phyloP scores from a whole-genome alignment of 2,797 vertebrate genomes.

The Hoplostethus mediterraneus region DNA sequence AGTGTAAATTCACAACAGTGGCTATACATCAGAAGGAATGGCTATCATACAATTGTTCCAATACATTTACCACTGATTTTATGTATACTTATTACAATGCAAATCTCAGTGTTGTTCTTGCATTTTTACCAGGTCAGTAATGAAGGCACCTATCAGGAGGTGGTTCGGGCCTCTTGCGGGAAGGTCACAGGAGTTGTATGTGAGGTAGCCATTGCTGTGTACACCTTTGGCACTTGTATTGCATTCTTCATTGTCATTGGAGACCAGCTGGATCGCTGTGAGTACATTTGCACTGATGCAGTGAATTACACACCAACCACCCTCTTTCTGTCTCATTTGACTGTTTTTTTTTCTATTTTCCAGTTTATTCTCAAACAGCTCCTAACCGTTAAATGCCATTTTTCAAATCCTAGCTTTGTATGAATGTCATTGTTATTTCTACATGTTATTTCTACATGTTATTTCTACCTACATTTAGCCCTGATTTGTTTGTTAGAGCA shows the following conservation, averaged over 20 bases:
- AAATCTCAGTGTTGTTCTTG: background rate
- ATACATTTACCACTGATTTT: too few relatives aligned
- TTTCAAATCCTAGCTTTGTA: background rate
- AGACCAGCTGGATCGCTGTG: slow-evolving; percentile 96
- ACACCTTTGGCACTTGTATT: slow-evolving; percentile 98
- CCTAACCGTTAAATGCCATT: background rate
- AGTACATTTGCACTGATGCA: slow-evolving; percentile 68
- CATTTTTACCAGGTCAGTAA: slow-evolving; percentile 87
- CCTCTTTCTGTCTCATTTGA: background rate
- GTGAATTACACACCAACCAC: background rate
- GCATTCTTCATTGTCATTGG: slow-evolving; percentile 99
- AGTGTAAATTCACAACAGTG: too few relatives aligned
- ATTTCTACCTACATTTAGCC: slow-evolving; percentile 4
- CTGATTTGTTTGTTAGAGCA: background rate
- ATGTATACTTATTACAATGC: too few relatives aligned
- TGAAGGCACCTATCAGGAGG: slow-evolving; percentile 96
- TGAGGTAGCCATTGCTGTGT: slow-evolving; percentile 92
- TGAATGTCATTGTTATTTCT: too few relatives aligned
- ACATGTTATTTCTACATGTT: background rate
- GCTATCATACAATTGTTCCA: too few relatives aligned
- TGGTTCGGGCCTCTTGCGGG: slow-evolving; percentile 94
- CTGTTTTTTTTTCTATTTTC: too few relatives aligned
- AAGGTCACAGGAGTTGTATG: slow-evolving; percentile 90
- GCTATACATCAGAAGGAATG: too few relatives aligned
- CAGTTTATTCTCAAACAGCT: background rate